Conservation (phyloP, 2,113 vertebrate species). For the Malurus alboscapulatus region DNA sequence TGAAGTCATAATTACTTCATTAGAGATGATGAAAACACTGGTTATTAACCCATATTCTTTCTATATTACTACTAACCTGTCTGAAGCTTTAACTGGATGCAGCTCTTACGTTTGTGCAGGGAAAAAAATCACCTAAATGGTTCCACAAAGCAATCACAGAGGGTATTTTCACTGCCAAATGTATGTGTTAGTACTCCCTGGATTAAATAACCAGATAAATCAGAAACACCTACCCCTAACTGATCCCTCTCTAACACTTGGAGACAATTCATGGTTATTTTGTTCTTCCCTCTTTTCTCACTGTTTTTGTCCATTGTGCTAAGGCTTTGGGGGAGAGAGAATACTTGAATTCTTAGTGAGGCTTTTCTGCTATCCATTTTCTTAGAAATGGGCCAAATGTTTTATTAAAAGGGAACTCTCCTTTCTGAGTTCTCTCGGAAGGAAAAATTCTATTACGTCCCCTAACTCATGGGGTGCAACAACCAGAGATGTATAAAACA, state of each 20-base stretch:
- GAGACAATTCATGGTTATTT: neutral
- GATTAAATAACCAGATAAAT: neutral
- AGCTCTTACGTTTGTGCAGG: neutral
- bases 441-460: neutral
- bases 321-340: neutral
- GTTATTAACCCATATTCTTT: neutral
- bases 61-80: neutral
- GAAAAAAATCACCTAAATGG: neutral
- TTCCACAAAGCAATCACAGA: neutral
- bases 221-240: neutral
- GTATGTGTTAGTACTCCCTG: neutral
- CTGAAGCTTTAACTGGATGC: neutral
- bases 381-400: constrained; percentile 16
- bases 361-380: neutral
- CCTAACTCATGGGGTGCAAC: neutral
- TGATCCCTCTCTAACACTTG: neutral
- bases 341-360: neutral
- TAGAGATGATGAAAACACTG: neutral
- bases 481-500: neutral
- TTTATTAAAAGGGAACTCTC: constrained; percentile 9
- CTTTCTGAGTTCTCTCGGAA: neutral
- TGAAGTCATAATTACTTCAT: neutral
- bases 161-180: neutral
- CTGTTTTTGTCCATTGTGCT: neutral
- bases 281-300: constrained; percentile 5